These are phyloP conservation scores for Bufo bufo DNA, from an alignment of 2,113 vertebrate species.

Conservation along the genomic window DNA sequence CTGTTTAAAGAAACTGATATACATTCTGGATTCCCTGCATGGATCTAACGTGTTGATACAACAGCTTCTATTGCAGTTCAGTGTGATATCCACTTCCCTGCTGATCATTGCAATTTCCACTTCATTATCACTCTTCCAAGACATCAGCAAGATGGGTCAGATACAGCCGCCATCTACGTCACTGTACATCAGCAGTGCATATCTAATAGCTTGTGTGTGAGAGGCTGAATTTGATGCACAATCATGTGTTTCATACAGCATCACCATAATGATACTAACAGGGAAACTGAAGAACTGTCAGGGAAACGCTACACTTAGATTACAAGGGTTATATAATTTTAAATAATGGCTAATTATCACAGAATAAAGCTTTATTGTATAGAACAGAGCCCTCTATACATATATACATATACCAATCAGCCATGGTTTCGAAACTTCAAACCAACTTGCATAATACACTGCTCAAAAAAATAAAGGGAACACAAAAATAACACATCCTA, in stretches of 20 bases:
- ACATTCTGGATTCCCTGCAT: neutral
- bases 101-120: neutral
- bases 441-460: no score
- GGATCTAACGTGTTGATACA: neutral
- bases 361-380: no score
- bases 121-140: neutral
- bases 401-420: no score
- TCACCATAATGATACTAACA: neutral
- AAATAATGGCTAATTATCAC: no score
- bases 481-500: no score
- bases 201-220: neutral
- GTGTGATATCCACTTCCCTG: neutral
- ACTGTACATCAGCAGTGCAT: neutral
- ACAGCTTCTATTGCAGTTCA: neutral
- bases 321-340: neutral
- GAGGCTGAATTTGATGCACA: neutral
- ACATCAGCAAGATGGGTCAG: neutral
- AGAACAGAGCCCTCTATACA: no score
- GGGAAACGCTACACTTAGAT: neutral
- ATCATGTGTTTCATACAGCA: no score
- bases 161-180: neutral
- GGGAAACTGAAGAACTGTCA: neutral
- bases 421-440: no score
- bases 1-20: neutral
- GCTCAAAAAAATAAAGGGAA: no score